Base-by-base conservation (phyloP, 2,797 vertebrate genomes). In the Antennarius maculatus region DNA sequence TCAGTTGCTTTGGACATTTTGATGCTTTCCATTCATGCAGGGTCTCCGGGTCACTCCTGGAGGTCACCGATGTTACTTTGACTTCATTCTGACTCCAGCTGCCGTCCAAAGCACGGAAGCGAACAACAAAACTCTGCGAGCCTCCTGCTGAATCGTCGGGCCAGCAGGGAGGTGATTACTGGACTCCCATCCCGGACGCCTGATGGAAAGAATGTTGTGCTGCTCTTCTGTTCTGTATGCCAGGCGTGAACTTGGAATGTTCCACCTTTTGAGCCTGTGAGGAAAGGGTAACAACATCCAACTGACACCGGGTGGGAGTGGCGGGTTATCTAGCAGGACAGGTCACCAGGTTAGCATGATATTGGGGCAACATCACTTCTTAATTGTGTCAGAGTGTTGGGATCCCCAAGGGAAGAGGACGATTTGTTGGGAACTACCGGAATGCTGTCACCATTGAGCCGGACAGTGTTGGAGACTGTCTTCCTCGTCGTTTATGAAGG, bases 401-500 rank as follows among this genome's bases (percentile, higher is more conserved):
- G 51, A 41, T 41, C n/a, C 15, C 42, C 16, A 15, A 15, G 12
- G 42, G 9, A 43, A 3, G 16, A 43, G 42, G 13, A 43, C 42
- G 3, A 43, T 23, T 2, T 23, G 23, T 23, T 23, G 23, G 23
- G 37, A 49, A 29, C 18, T 37, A 27, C 48, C 41, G 23, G 23
- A 23, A 23, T 23, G 23, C 23, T 23, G 27, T 37, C 27, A 47
- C 45, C 4, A 1, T 51, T 51, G 39, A 58, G 43, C 48, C 3
- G 13, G 15, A 8, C 27, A 51, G 45, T 16, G 46, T 53, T 42
- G 29, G 54, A 60, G 71, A 69, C 76, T 69, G 75, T 43, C 61
- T 67, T 63, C 66, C 64, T 69, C 6, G 2, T 55, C 74, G 75
- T 69, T 59, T 41, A 49, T 6, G n/a, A 15, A 76, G 61, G 55